Conservation (phyloP, 2,113 vertebrate genomes). For the Podilymbus podiceps region DNA sequence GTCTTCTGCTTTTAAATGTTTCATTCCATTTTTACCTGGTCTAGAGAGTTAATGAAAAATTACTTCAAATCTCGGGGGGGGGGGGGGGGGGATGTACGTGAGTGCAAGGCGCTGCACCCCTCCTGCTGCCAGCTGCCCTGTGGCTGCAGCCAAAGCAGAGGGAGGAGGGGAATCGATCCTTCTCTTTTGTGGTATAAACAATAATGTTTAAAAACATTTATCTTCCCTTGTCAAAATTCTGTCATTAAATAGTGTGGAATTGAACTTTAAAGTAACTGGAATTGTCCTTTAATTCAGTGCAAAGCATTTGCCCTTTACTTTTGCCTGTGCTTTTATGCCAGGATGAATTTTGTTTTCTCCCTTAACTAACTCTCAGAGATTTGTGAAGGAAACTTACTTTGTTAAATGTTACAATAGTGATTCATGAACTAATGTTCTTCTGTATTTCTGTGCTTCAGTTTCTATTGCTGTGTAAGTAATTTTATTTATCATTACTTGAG, state of each 20-base stretch:
- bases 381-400: neutral
- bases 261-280: neutral
- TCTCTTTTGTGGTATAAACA: neutral
- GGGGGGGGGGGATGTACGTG: too few relatives aligned
- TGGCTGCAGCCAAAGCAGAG: neutral
- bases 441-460: neutral
- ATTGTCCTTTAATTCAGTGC: neutral
- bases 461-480: neutral
- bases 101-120: too few relatives aligned
- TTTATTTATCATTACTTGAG: neutral
- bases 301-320: neutral
- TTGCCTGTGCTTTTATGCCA: neutral
- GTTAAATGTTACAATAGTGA: neutral
- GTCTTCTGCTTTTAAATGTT: neutral
- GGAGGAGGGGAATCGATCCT: neutral
- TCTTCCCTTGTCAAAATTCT: neutral
- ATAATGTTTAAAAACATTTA: neutral
- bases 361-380: fast-evolving
- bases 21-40: neutral
- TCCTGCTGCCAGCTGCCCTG: fast-evolving
- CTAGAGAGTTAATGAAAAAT: neutral
- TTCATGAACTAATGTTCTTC: neutral
- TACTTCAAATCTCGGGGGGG: neutral
- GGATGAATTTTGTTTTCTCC: neutral
- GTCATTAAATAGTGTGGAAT: neutral